A percentile compares a stretch with the other conserved stretches of the same genome.
These are phyloP conservation scores for Macaca nemestrina DNA, from an alignment of 2,113 vertebrate species.

Conservation along the genomic window DNA sequence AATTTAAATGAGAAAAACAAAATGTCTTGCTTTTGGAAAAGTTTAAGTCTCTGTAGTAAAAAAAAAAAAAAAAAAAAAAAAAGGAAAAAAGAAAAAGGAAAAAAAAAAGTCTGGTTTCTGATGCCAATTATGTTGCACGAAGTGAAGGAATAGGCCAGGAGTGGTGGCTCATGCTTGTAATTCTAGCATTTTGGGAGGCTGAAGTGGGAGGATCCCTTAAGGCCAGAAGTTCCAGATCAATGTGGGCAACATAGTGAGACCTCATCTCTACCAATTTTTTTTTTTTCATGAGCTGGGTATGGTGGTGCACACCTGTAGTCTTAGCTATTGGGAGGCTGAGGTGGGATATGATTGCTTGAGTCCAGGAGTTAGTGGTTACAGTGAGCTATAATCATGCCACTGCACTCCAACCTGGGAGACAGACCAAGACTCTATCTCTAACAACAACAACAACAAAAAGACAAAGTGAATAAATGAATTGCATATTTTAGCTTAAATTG, in stretches of 20 bases:
- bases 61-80: neutral
- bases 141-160: neutral
- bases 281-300: neutral
- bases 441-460: neutral
- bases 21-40: neutral
- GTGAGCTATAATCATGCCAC: neutral
- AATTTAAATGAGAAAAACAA: neutral
- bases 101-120: neutral
- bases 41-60: neutral
- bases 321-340: neutral
- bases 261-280: neutral
- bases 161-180: neutral
- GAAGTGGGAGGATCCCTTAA: neutral
- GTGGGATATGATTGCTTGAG: neutral
- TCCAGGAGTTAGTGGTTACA: neutral
- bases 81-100: neutral
- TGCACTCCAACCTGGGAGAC: neutral
- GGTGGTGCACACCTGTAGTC: neutral
- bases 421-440: neutral
- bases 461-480: neutral
- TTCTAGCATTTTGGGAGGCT: neutral
- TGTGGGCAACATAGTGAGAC: neutral
- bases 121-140: neutral
- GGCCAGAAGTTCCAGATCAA: neutral
- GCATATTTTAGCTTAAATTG: neutral